phyloP scores from a whole-genome alignment of 2,113 vertebrate genomes.

The Passer domesticus region DNA sequence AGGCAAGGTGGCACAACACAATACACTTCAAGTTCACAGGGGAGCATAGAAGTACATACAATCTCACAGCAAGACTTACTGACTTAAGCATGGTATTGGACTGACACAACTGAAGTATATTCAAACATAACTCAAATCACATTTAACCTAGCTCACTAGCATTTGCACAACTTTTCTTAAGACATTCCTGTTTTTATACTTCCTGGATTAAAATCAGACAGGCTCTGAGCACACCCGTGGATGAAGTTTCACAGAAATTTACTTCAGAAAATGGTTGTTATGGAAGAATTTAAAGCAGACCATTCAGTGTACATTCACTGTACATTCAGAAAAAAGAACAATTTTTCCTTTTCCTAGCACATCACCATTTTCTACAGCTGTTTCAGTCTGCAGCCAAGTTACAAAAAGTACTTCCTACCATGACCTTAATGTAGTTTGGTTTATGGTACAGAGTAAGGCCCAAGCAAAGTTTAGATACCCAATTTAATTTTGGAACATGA shows the following conservation, averaged over 20 bases:
- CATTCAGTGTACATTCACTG: not conserved
- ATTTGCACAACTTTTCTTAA: not conserved
- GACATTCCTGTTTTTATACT: not conserved
- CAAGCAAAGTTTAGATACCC: not conserved
- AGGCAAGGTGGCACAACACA: not conserved
- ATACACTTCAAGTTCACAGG: not conserved
- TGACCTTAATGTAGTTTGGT: not conserved
- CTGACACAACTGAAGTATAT: not conserved
- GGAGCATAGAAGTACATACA: not conserved
- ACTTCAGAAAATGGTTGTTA: conserved; percentile 2
- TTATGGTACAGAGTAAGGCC: not conserved
- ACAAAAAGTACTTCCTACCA: not conserved
- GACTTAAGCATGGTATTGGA: not conserved
- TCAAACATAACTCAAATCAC: not conserved
- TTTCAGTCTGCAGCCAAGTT: not conserved
- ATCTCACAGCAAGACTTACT: not conserved
- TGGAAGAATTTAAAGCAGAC: not conserved
- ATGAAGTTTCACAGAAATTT: not conserved
- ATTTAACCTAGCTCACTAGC: not conserved
- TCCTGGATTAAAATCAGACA: not conserved
- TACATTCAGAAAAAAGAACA: not conserved
- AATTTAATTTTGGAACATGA: not conserved
- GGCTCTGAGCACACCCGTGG: not conserved
- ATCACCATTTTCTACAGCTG: not conserved
- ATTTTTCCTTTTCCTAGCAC: not conserved